phyloP scores from a whole-genome alignment of 2,113 vertebrate genomes.

The Puntigrus tetrazona region DNA sequence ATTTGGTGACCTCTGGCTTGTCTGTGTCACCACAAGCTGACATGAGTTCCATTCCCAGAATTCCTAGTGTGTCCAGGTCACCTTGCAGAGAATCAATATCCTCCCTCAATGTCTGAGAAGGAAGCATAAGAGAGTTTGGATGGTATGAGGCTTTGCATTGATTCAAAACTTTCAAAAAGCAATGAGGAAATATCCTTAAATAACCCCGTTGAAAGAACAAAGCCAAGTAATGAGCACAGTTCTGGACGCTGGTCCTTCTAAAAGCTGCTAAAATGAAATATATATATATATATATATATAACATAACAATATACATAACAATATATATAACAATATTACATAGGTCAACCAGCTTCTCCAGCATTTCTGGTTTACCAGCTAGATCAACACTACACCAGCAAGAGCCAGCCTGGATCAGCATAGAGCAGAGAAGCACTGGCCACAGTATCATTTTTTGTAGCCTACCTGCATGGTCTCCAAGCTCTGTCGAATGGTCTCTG shows the following conservation, averaged over 20 bases:
- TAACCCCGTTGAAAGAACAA: neutral
- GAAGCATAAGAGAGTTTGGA: neutral
- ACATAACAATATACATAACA: no score
- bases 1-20: constrained; percentile 79
- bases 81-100: constrained; percentile 78
- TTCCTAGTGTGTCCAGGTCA: constrained; percentile 78
- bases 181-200: neutral
- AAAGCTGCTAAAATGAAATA: neutral
- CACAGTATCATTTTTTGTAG: neutral
- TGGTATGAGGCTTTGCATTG: neutral
- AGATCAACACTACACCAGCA: neutral
- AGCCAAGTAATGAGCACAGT: neutral
- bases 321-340: neutral
- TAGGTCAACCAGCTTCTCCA: neutral
- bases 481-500: constrained; percentile 71
- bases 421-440: neutral
- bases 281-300: no score
- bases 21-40: constrained; percentile 79
- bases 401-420: neutral
- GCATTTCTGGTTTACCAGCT: neutral
- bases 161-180: neutral
- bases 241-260: neutral
- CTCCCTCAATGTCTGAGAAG: constrained; percentile 74
- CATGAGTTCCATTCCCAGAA: constrained; percentile 80
- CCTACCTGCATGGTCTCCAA: constrained; percentile 81